These are phyloP conservation scores for Drosophila aldrichi DNA, from an alignment of 2,888 invertebrate species.

Conservation along the genomic window DNA sequence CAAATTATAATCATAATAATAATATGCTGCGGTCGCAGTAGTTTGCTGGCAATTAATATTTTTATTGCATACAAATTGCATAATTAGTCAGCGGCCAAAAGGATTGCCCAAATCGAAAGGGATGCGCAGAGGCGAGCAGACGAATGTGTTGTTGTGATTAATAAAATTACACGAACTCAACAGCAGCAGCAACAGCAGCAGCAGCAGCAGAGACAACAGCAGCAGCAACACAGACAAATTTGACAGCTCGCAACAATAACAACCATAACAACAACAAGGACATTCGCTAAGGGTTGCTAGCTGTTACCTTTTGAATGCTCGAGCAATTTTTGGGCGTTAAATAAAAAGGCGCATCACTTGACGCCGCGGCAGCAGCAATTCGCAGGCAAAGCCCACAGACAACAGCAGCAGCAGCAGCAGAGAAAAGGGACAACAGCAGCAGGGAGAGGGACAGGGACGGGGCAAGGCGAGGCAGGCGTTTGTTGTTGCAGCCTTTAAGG, in stretches of 20 bases:
- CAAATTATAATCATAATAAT: conserved; percentile 10
- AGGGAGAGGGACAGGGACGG: background rate
- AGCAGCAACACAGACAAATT: conserved; percentile 52
- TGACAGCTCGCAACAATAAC: conserved; percentile 76
- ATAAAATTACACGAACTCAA: conserved; percentile 77
- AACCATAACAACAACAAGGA: conserved; percentile 45
- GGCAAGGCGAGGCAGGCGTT: background rate
- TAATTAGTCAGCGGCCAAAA: conserved; percentile 74
- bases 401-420: background rate
- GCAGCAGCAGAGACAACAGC: conserved; percentile 9
- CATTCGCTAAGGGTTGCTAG: conserved; percentile 58
- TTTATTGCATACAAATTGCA: conserved; percentile 80
- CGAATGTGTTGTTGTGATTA: conserved; percentile 79
- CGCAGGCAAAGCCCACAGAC: conserved; percentile 11
- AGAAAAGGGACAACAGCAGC: background rate
- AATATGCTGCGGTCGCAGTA: conserved; percentile 32
- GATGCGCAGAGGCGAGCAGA: conserved; percentile 36
- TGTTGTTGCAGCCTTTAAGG: conserved; percentile 67
- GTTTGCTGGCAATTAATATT: conserved; percentile 69
- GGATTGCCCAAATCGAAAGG: conserved; percentile 37
- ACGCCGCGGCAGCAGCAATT: conserved; percentile 48
- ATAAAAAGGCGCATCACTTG: conserved; percentile 79
- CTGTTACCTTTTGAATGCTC: conserved; percentile 54
- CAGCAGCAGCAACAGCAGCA: conserved; percentile 32
- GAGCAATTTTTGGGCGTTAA: conserved; percentile 56